Conservation (phyloP, 1,140 invertebrate species). For the Eupeodes corollae region DNA sequence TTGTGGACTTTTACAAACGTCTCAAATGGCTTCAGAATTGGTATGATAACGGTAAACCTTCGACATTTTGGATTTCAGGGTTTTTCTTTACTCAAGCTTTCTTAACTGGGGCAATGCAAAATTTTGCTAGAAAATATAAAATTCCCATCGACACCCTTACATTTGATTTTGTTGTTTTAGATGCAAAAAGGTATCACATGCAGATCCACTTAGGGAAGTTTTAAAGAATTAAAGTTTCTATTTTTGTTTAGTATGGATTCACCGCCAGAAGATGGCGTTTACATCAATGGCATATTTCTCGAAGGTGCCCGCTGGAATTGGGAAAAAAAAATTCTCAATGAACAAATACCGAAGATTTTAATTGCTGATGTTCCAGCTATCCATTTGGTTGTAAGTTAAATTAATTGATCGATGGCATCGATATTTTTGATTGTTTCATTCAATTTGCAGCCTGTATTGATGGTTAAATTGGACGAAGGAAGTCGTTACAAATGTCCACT, state of each 20-base stretch:
- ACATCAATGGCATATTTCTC: slow-evolving; percentile 71
- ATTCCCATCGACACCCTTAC: slow-evolving; percentile 79
- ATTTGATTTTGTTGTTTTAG: slow-evolving; percentile 64
- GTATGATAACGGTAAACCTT: slow-evolving; percentile 65
- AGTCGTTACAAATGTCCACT: slow-evolving; percentile 66
- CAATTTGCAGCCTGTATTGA: slow-evolving; percentile 39
- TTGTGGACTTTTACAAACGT: slow-evolving; percentile 72
- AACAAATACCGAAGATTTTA: slow-evolving; percentile 72
- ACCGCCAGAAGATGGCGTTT: slow-evolving; percentile 62
- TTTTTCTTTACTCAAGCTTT: slow-evolving; percentile 94
- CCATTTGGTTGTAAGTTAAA: slow-evolving; percentile 45
- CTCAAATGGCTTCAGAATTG: slow-evolving; percentile 66
- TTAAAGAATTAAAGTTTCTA: not conserved
- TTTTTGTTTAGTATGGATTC: slow-evolving; percentile 8
- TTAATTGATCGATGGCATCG: not conserved
- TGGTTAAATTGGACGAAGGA: slow-evolving; percentile 43
- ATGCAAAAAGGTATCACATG: slow-evolving; percentile 40
- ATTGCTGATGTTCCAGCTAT: slow-evolving; percentile 69
- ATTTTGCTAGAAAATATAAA: slow-evolving; percentile 75
- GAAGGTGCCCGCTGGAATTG: slow-evolving; percentile 77
- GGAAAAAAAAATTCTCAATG: slow-evolving; percentile 46
- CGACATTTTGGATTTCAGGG: slow-evolving; percentile 83
- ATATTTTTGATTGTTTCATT: not conserved
- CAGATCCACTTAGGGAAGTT: not conserved
- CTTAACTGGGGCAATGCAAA: slow-evolving; percentile 83